A percentile compares a stretch with the other conserved stretches of the same genome.
phyloP scores from a whole-genome alignment of 2,888 invertebrate genomes.

The Papilio gigon region DNA sequence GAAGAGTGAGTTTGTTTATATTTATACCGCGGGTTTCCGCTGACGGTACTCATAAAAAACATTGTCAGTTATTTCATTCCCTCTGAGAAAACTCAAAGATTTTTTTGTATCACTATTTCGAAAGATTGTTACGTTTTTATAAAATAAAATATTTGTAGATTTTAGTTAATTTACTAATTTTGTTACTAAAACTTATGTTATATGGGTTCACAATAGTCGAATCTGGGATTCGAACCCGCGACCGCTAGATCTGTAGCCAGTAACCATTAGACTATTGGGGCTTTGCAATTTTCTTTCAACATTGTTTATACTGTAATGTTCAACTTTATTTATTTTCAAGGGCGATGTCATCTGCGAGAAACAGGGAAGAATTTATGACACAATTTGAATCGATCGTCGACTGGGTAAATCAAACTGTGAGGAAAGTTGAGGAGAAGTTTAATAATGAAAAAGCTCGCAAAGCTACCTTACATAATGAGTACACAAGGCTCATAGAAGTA shows the following conservation, averaged over 20 bases:
- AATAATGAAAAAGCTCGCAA: conserved; percentile 69
- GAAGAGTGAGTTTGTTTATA: conserved; percentile 87
- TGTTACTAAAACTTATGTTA: too few species aligned
- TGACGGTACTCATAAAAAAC: neutral
- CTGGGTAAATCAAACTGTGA: conserved; percentile 92
- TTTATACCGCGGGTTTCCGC: too few species aligned
- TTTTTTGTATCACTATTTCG: too few species aligned
- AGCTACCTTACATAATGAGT: conserved; percentile 64
- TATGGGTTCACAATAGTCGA: too few species aligned
- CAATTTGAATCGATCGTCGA: conserved; percentile 95
- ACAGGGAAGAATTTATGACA: conserved; percentile 93
- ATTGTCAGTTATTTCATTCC: conserved; percentile 13
- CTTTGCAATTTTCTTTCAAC: too few species aligned
- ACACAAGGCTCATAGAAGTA: conserved; percentile 71
- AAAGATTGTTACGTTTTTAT: too few species aligned
- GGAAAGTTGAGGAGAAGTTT: conserved; percentile 86
- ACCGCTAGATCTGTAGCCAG: too few species aligned
- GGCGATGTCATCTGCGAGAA: conserved; percentile 90
- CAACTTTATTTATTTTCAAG: conserved; percentile 66
- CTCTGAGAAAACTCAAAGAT: conserved; percentile 5
- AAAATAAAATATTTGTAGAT: too few species aligned
- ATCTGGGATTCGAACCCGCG: too few species aligned
- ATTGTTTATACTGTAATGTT: conserved; percentile 6
- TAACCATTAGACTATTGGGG: too few species aligned
- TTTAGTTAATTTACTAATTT: too few species aligned